Conservation (phyloP, 2,888 invertebrate species). For the Macrosiphum euphorbiae region DNA sequence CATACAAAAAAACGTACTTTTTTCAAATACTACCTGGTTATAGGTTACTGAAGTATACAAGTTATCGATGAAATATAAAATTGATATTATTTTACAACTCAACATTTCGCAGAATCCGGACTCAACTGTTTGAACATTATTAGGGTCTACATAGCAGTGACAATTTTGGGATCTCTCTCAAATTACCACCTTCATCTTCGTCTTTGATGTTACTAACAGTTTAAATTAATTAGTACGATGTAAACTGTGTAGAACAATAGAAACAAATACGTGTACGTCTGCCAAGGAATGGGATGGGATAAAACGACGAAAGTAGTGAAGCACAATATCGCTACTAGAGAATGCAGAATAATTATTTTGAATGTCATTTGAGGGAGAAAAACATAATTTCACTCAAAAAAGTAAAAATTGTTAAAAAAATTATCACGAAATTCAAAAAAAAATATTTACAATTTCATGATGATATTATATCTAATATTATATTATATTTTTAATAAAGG, state of each 20-base stretch:
- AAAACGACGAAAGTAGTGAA: background rate
- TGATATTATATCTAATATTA: no score
- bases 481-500: no score
- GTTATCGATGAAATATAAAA: background rate
- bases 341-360: background rate
- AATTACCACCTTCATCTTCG: background rate
- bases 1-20: no score
- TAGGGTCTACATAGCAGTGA: background rate
- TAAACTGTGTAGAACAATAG: background rate
- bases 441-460: background rate
- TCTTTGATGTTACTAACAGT: background rate
- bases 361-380: background rate
- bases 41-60: no score
- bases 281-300: background rate
- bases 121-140: background rate
- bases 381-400: background rate
- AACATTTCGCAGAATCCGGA: background rate
- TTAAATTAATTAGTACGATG: background rate
- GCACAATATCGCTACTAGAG: rapidly evolving
- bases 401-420: background rate
- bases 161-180: background rate
- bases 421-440: background rate
- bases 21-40: no score
- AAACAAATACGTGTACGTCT: background rate
- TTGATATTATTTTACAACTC: background rate